Percentiles rank a stretch among this genome's conserved stretches.
phyloP scores from a whole-genome alignment of 1,140 invertebrate species.

The Colletes gigas region DNA sequence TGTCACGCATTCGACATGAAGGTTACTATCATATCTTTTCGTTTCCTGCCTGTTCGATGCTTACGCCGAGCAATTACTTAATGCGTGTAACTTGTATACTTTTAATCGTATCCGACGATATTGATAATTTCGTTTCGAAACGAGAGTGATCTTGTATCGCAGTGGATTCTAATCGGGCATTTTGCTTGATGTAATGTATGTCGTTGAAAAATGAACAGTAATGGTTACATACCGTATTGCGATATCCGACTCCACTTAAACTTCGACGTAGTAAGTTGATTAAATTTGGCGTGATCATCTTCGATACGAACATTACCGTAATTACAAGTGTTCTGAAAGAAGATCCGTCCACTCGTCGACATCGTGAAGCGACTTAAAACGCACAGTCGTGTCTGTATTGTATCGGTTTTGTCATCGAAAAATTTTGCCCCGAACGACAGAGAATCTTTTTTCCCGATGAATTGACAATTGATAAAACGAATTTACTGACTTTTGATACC shows the following conservation, averaged over 20 bases:
- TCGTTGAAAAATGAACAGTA: not conserved
- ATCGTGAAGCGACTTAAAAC: not conserved
- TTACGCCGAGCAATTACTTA: not conserved
- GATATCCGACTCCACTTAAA: constrained; percentile 5
- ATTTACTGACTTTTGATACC: not conserved
- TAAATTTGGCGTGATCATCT: constrained; percentile 28
- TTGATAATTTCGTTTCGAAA: not conserved
- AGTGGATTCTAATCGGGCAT: not conserved
- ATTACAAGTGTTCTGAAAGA: constrained; percentile 11
- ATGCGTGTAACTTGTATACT: not conserved
- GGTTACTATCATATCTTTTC: constrained; percentile 33
- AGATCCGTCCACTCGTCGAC: constrained; percentile 19
- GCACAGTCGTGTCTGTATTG: not conserved
- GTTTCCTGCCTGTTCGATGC: constrained; percentile 8
- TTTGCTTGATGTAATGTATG: not conserved
- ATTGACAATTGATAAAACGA: not conserved
- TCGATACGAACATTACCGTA: not conserved
- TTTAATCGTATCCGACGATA: too few relatives aligned
- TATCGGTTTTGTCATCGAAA: not conserved
- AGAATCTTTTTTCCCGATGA: not conserved
- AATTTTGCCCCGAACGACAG: not conserved
- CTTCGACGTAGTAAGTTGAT: constrained; percentile 13
- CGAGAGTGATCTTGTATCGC: not conserved
- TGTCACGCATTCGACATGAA: constrained; percentile 7
- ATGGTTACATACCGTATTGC: constrained; percentile 20